Base-by-base conservation (phyloP, 2,113 vertebrate species). In the Solenodon paradoxus region DNA sequence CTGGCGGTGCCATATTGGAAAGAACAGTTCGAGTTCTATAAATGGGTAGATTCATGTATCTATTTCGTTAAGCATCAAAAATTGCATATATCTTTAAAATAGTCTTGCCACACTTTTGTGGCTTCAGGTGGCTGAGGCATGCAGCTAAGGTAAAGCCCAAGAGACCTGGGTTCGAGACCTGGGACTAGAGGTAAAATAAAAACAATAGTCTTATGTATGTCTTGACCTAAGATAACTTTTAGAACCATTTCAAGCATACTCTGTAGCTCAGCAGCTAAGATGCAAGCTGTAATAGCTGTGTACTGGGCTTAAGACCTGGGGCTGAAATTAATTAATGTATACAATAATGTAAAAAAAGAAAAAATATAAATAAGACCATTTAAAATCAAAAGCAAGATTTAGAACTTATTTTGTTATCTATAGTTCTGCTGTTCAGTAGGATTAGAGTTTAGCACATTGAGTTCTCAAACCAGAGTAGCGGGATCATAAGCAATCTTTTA, bases 41-140 rank as follows among this genome's bases (percentile, higher is more conserved):
- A 49, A 11, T 74, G 30, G n/a, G 22, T 66, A 83, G 78, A 30
- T 63, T 90, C 22, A 42, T 6, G 1, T 74, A 30, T 78, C 81
- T 63, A n/a, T 81, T 93, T 83, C 93, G 82, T 49, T 92, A 86
- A 59, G 22, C 49, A 82, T 89, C 74, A 82, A 6, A 72, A 87
- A 30, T 66, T 94, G 78, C 8, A 55, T 10, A 9, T 79, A 22
- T 59, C 2, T 87, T 78, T 72, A 92, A 94, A 91, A 77, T 42
- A 38, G n/a, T n/a, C n/a, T n/a, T n/a, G n/a, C n/a, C n/a, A n/a
- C n/a, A n/a, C n/a, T n/a, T n/a, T n/a, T n/a, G n/a, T n/a, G n/a
- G n/a, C n/a, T n/a, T n/a, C n/a, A n/a, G n/a, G n/a, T n/a, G n/a
- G n/a, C n/a, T n/a, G n/a, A n/a, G n/a, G n/a, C n/a, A n/a, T n/a